Evolutionary conservation across 2,797 vertebrate species (phyloP).

Genomic region (Sebastes minor): DNA sequence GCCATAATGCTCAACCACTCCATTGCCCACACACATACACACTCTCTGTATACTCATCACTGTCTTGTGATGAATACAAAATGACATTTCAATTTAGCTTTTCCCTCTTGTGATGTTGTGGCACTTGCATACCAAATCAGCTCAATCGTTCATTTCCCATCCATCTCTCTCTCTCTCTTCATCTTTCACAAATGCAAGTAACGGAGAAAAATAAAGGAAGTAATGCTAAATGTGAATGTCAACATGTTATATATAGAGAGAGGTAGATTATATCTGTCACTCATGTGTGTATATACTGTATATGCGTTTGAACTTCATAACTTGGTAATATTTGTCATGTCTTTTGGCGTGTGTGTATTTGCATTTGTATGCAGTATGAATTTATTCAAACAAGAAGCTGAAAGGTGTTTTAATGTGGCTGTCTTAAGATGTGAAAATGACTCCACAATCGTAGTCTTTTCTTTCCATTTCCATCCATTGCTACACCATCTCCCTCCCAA

Average conservation of each 20-base stretch:
- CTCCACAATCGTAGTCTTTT: background rate
- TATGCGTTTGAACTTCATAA: background rate
- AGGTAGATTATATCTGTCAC: slow-evolving; percentile 11
- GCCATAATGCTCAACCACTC: background rate
- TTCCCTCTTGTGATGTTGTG: slow-evolving; percentile 49
- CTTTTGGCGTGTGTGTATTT: background rate
- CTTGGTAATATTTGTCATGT: background rate
- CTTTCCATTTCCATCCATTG: background rate
- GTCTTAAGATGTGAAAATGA: background rate
- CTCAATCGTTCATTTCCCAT: slow-evolving; percentile 42
- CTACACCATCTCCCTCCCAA: background rate
- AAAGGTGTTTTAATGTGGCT: background rate
- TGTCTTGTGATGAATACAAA: slow-evolving; percentile 51
- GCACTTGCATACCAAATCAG: slow-evolving; percentile 53
- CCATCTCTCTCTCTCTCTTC: slow-evolving; percentile 13
- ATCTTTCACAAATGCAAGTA: slow-evolving; percentile 40
- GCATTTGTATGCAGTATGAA: background rate
- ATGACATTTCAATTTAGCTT: slow-evolving; percentile 64
- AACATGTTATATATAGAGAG: background rate
- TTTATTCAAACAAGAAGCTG: background rate
- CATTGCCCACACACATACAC: background rate
- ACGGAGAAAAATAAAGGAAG: background rate
- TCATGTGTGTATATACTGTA: background rate
- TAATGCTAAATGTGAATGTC: slow-evolving; percentile 6
- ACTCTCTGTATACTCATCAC: background rate